Evolutionary conservation across 2,113 vertebrate species (phyloP), one percentile per base, ranked within the genome.

Genomic region (Psittacara wagleri): DNA sequence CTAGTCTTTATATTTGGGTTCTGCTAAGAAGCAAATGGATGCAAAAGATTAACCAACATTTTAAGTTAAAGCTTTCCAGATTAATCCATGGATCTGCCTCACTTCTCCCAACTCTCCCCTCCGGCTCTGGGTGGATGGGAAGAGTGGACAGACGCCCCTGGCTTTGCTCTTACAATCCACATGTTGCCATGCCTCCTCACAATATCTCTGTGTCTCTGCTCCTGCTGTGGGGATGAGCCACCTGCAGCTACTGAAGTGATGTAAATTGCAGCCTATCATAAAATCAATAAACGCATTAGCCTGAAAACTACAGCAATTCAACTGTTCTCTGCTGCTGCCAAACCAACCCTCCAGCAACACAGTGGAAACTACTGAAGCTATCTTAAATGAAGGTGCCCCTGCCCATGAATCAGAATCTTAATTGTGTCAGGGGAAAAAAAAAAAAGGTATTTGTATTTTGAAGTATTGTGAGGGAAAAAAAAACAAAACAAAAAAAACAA

Each of bases 61-160:
- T 41, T 17, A 69, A 44, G 16, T 18, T 43, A 70, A 54, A 63
- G 10, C 24, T 13, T 37, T 51, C 33, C 39, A 27, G 44, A 67
- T 61, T 2, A 35, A 52, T 27, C 27, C 12, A 10, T 2, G 55
- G 41, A 35, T 29, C 64, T 10, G 4, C 11, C 35, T 29, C 24
- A 3, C 35, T 46, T 31, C 7, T 12, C 9, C 16, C 2, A 1
- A 1, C 5, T 67, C 41, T 51, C 20, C 7, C 9, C 10, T 52
- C 35, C 15, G 0, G 9, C 31, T 27, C 52, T 3, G 22, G 23
- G 22, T 18, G 39, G 39, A 25, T 7, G 11, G 22, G 4, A 7
- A 23, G 49, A 79, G 43, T 19, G 25, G 27, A 63, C 8, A 20
- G 35, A 31, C 17, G 22, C 6, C 27, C 14, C 35, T 3, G 6